Base-by-base conservation (phyloP, 2,113 vertebrate species). In the Spizaetus ornatus region DNA sequence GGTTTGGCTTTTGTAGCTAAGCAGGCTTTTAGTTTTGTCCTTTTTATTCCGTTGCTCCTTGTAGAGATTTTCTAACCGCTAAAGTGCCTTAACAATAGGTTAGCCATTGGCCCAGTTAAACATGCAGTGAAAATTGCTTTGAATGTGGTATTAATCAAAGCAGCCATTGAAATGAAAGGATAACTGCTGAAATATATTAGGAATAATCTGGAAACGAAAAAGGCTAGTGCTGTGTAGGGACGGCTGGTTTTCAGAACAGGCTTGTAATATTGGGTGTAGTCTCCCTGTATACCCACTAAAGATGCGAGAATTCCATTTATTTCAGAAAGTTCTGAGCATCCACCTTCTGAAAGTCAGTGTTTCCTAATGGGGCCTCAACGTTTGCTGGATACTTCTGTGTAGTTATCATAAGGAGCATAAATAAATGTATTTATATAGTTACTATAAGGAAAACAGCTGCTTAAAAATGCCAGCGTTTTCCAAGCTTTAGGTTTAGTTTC, bases 61-160 rank as follows among this genome's bases (percentile, higher is more conserved):
- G 1, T 61, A 34, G 85, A 86, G 87, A 1, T 77, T 76, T 87
- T 78, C 80, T 82, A 63, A 78, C 32, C 0, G 0, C 93, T 29
- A 0, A 34, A 93, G 76, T 36, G 92, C 86, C 69, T 67, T 20
- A 73, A 94, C 88, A 61, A 79, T 91, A 42, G 88, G 70, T 86
- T 87, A 65, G 32, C 21, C 50, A 0, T 52, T 36, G 38, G 86
- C 72, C 63, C 67, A 14, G 92, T 78, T 80, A 55, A 88, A 90
- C 65, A 38, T 5, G n/a, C 65, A 69, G 83, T 18, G 91, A 63
- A 74, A 61, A 91, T 63, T 48, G 69, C 88, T 82, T 59, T 65
- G 91, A 90, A 34, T 72, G 80, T 65, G 95, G 83, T 47, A 95
- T 96, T 86, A 84, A 96, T 96, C 89, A 96, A 89, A 89, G 77